Percentiles rank a stretch among this genome's conserved stretches.
Conservation (phyloP, 2,888 invertebrate genomes). For the Caenorhabditis plicata region DNA sequence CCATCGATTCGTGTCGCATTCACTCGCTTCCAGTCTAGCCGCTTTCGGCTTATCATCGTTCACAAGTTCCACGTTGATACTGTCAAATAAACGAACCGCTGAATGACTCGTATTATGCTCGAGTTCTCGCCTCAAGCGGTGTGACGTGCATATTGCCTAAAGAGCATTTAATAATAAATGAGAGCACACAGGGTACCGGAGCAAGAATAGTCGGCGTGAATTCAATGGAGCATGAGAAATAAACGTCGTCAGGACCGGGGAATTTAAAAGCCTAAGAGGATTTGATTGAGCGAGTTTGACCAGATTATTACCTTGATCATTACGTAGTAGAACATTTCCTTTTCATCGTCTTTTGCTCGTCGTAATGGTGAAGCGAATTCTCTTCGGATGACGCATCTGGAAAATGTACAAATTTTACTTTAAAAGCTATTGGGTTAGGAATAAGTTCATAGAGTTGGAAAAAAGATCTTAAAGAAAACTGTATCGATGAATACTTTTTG, state of each 20-base stretch:
- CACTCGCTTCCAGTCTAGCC: too few relatives aligned
- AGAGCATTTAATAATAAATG: too few relatives aligned
- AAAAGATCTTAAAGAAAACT: too few relatives aligned
- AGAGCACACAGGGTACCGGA: slow-evolving; percentile 30
- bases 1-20: too few relatives aligned
- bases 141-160: slow-evolving; percentile 32
- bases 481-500: too few relatives aligned
- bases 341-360: slow-evolving; percentile 30
- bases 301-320: too few relatives aligned
- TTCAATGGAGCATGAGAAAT: slow-evolving; percentile 64
- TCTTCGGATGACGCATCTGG: slow-evolving; percentile 57
- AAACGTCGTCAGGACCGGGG: slow-evolving; percentile 63
- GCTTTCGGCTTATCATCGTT: too few relatives aligned
- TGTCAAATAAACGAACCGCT: slow-evolving; percentile 46
- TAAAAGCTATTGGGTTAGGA: not conserved
- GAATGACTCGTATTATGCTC: slow-evolving; percentile 1
- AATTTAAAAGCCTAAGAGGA: slow-evolving; percentile 61
- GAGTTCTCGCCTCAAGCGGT: slow-evolving; percentile 7
- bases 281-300: too few relatives aligned
- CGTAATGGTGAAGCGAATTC: slow-evolving; percentile 54
- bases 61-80: slow-evolving; percentile 47
- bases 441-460: too few relatives aligned
- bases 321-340: slow-evolving; percentile 38
- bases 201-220: slow-evolving; percentile 55
- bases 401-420: slow-evolving; percentile 5